These are phyloP conservation scores for Typhlomys cinereus DNA, from an alignment of 2,113 vertebrate species.

Conservation along the genomic window DNA sequence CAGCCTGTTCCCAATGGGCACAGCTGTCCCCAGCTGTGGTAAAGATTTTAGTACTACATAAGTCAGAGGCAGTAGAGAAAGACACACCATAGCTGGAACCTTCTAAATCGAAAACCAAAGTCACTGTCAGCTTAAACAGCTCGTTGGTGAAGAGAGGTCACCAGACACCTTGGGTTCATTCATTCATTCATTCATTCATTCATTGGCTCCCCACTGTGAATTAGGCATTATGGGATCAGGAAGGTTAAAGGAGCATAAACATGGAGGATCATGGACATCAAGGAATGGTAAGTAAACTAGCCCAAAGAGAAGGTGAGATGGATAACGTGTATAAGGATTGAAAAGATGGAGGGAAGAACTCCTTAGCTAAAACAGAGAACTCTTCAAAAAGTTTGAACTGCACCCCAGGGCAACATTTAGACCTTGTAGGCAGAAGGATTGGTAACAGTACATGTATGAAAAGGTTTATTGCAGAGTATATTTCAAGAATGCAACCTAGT, in stretches of 20 bases:
- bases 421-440: neutral
- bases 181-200: slow-evolving; percentile 53
- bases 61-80: slow-evolving; percentile 52
- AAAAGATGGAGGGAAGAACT: neutral
- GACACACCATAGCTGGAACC: slow-evolving; percentile 8
- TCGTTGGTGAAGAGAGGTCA: slow-evolving; percentile 2
- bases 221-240: neutral
- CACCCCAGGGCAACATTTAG: neutral
- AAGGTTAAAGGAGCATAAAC: neutral
- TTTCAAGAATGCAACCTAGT: neutral
- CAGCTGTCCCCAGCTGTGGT: slow-evolving; percentile 78
- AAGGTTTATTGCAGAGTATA: neutral
- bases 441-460: neutral
- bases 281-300: slow-evolving; percentile 4
- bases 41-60: slow-evolving; percentile 15
- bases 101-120: slow-evolving; percentile 17
- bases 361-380: neutral
- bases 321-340: neutral
- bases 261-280: neutral
- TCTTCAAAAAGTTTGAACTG: neutral
- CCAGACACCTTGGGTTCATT: slow-evolving; percentile 4
- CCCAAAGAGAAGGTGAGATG: neutral
- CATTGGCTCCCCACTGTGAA: neutral
- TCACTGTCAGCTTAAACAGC: neutral
- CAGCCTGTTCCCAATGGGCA: slow-evolving; percentile 49